Percentiles rank a stretch among this genome's conserved stretches.
Conservation (phyloP, 2,888 invertebrate species). For the Drosophila lacicola region DNA sequence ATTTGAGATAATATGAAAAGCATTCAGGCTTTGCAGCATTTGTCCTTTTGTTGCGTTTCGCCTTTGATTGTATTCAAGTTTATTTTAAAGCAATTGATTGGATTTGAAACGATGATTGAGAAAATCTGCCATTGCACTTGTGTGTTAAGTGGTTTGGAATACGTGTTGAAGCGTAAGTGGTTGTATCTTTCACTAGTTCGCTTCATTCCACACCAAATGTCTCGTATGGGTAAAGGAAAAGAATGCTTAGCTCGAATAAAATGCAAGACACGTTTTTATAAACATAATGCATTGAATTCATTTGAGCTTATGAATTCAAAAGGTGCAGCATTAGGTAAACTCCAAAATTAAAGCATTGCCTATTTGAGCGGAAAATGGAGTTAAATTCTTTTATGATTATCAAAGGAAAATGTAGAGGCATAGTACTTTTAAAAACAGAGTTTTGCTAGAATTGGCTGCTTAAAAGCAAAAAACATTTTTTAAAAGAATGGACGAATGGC, state of each 20-base stretch:
- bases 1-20: conserved; percentile 75
- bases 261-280: conserved; percentile 3
- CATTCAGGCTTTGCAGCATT: conserved; percentile 55
- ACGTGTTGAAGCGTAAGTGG: conserved; percentile 44
- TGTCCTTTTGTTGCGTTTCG: conserved; percentile 55
- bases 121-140: conserved; percentile 28
- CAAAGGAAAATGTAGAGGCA: no score
- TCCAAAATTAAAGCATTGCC: no score
- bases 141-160: conserved; percentile 43
- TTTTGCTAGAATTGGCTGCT: no score
- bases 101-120: conserved; percentile 54
- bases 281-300: neutral
- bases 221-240: neutral
- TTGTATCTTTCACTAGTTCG: conserved; percentile 37
- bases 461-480: no score
- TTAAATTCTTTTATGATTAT: no score
- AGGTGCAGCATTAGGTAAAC: no score
- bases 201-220: conserved; percentile 13
- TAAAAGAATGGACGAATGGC: no score
- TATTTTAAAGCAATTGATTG: conserved; percentile 80
- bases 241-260: neutral
- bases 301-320: no score
- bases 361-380: no score
- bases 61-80: conserved; percentile 72
- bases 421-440: no score